These are phyloP conservation scores for Podocnemis expansa DNA, from an alignment of 2,113 vertebrate species.

Conservation along the genomic window DNA sequence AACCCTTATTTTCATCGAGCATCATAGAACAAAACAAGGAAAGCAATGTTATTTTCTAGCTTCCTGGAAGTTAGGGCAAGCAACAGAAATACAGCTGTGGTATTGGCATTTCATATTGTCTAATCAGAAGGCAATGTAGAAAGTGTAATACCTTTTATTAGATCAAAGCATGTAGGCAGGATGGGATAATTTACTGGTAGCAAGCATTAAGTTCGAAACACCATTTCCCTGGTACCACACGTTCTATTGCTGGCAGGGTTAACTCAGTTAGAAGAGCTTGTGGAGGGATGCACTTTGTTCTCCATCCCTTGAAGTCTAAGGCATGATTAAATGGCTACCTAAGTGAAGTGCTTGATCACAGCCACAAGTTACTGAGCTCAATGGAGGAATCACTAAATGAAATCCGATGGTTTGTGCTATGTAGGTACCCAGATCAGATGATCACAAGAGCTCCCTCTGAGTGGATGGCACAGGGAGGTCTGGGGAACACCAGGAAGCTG, in stretches of 20 bases:
- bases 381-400: neutral
- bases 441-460: neutral
- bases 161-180: neutral
- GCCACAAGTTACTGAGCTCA: neutral
- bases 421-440: neutral
- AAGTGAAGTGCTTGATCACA: neutral
- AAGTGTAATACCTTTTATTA: neutral
- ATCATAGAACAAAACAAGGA: neutral
- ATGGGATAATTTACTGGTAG: neutral
- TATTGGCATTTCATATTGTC: neutral
- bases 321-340: neutral
- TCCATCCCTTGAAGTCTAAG: neutral
- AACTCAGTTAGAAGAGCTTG: neutral
- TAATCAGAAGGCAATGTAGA: neutral
- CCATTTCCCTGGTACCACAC: neutral
- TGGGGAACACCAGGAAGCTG: neutral
- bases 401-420: neutral
- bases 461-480: neutral
- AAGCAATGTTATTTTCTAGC: constrained; percentile 7
- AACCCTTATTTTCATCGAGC: neutral
- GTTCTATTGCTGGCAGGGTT: neutral
- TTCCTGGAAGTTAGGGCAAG: neutral
- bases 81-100: neutral
- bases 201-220: constrained; percentile 5
- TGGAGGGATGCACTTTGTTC: neutral